Evolutionary conservation across 2,888 invertebrate species (phyloP).

Genomic region (Lissonota sp.): DNA sequence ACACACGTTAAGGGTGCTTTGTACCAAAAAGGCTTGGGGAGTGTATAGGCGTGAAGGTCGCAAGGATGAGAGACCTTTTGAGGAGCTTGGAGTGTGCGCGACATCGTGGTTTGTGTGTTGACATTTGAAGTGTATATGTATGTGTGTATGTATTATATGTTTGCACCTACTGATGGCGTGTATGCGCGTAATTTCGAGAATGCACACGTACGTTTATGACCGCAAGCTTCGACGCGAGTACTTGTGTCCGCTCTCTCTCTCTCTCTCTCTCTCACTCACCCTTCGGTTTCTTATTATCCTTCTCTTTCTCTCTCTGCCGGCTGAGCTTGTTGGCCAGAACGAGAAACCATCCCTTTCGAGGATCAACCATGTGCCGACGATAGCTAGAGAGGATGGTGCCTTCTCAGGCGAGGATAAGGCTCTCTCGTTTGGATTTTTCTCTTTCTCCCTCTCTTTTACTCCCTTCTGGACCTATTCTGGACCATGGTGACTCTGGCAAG

Average conservation of each 20-base stretch:
- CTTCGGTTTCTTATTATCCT: not conserved
- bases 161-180: constrained; percentile 29
- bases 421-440: not conserved
- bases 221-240: constrained; percentile 34
- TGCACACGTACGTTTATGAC: constrained; percentile 46
- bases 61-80: constrained; percentile 6
- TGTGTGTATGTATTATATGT: not conserved
- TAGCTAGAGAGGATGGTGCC: constrained; percentile 6
- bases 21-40: constrained; percentile 29
- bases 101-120: not conserved
- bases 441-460: constrained; percentile 1
- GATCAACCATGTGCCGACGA: constrained; percentile 27
- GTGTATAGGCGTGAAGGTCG: not conserved
- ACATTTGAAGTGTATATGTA: not conserved
- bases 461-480: constrained; percentile 14
- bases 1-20: constrained; percentile 5
- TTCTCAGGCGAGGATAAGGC: constrained; percentile 26
- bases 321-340: constrained; percentile 20
- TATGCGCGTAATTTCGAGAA: constrained; percentile 45
- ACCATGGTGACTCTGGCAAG: constrained; percentile 70
- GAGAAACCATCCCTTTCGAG: constrained; percentile 41
- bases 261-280: constrained; percentile 15
- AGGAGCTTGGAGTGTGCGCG: not conserved
- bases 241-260: constrained; percentile 8
- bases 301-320: not conserved